Conservation (phyloP, 2,888 invertebrate species). For the Nipponacmea schrenckii region DNA sequence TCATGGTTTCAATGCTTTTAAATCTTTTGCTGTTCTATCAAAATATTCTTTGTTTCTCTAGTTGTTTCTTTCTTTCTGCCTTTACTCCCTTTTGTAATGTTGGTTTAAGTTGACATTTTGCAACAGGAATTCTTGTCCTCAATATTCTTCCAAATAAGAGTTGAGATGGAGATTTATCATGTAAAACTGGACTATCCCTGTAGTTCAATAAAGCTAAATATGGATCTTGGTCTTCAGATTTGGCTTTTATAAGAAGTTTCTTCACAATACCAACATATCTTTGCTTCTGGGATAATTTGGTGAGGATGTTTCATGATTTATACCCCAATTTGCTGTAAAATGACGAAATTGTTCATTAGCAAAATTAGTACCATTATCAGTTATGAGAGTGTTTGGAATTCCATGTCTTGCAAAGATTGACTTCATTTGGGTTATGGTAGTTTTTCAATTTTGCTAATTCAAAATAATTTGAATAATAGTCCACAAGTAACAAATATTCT, state of each 20-base stretch:
- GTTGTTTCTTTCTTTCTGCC: neutral
- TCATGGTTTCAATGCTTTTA: neutral
- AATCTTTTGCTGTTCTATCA: neutral
- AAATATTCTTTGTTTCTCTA: neutral
- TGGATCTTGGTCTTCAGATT: neutral
- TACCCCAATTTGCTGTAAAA: neutral
- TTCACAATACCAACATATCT: constrained; percentile 11
- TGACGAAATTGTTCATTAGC: neutral
- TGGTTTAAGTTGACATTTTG: neutral
- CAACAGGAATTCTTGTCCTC: constrained; percentile 4
- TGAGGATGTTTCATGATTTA: neutral
- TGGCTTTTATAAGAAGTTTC: neutral
- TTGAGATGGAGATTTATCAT: neutral
- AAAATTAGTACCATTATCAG: neutral
- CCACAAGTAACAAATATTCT: constrained; percentile 9
- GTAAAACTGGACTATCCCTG: neutral
- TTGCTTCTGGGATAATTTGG: constrained; percentile 9
- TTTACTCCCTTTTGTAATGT: neutral
- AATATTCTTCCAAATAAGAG: constrained; percentile 1
- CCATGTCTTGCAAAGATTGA: constrained; percentile 9
- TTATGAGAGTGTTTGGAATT: constrained; percentile 6
- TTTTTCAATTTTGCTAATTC: neutral
- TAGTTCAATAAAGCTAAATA: constrained; percentile 5
- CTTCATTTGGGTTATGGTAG: constrained; percentile 12
- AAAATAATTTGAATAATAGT: constrained; percentile 5